These are phyloP conservation scores for Neosilurus hyrtlii DNA, from an alignment of 2,797 vertebrate species.

Conservation along the genomic window DNA sequence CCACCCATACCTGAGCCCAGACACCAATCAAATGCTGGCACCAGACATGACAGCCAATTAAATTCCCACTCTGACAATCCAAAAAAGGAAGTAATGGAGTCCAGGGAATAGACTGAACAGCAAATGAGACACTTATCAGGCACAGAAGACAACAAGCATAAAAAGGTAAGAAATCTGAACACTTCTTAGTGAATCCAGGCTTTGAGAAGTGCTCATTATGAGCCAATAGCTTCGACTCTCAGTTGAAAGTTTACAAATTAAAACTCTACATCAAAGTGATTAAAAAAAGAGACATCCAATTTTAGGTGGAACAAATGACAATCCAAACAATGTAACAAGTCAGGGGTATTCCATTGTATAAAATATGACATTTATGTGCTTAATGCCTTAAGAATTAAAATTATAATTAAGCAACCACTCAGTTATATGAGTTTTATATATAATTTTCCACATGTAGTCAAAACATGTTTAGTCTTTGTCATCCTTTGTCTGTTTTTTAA, in stretches of 20 bases:
- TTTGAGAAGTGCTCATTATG: constrained; percentile 26
- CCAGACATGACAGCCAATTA: constrained; percentile 57
- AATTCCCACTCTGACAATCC: constrained; percentile 41
- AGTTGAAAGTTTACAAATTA: not conserved
- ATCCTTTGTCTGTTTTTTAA: not conserved
- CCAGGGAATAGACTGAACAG: not conserved
- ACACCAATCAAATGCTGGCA: constrained; percentile 50
- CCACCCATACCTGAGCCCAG: constrained; percentile 53
- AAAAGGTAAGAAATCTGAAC: not conserved
- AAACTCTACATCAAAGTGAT: not conserved
- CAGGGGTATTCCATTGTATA: constrained; percentile 8
- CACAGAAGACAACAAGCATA: constrained; percentile 10
- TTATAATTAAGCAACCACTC: not conserved
- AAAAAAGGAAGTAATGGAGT: constrained; percentile 26
- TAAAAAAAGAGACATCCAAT: not conserved
- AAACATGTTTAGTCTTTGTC: not conserved
- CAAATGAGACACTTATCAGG: constrained; percentile 34
- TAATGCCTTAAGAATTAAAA: no score
- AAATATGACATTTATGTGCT: not conserved
- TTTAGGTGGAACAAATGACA: not conserved
- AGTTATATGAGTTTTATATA: not conserved
- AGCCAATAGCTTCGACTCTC: not conserved
- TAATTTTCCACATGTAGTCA: not conserved
- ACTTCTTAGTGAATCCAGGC: constrained; percentile 36
- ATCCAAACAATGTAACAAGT: not conserved